phyloP scores from a whole-genome alignment of 2,797 vertebrate species.

The Gallinago nigripennis region DNA sequence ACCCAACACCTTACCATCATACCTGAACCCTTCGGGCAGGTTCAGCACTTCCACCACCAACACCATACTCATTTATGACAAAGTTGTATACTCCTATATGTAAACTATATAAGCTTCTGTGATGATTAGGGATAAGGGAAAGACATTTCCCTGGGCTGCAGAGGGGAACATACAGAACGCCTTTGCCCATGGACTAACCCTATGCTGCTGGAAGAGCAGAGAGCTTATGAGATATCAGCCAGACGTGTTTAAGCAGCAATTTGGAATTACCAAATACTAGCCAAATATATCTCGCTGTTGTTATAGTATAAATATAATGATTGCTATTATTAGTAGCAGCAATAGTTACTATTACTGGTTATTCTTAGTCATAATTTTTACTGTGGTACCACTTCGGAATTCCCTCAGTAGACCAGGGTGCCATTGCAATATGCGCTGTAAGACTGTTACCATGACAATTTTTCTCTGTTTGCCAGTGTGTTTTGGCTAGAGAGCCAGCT shows the following conservation, averaged over 20 bases:
- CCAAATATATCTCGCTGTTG: conserved; percentile 1
- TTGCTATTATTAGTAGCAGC: conserved; percentile 37
- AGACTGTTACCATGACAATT: conserved; percentile 44
- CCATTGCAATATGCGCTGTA: not conserved
- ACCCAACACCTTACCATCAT: not conserved
- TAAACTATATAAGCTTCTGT: not conserved
- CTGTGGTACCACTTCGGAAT: conserved; percentile 42
- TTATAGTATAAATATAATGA: conserved; percentile 29
- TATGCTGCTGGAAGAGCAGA: not conserved
- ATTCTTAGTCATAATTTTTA: conserved; percentile 57
- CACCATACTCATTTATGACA: not conserved
- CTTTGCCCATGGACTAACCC: not conserved
- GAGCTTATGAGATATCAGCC: not conserved
- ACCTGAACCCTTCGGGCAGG: not conserved
- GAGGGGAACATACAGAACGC: not conserved
- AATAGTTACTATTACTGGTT: conserved; percentile 20
- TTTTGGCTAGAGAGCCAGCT: conserved; percentile 58
- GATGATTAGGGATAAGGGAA: not conserved
- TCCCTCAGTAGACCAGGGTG: conserved; percentile 4
- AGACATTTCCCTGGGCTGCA: not conserved
- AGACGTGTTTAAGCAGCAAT: not conserved
- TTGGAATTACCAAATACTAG: conserved; percentile 48
- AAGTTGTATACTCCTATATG: not conserved
- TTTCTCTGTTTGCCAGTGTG: conserved; percentile 46
- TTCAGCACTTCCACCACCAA: not conserved